Evolutionary conservation across 2,113 vertebrate genomes (phyloP), one percentile per base, ranked within the genome.

Genomic region (Lampris incognitus): DNA sequence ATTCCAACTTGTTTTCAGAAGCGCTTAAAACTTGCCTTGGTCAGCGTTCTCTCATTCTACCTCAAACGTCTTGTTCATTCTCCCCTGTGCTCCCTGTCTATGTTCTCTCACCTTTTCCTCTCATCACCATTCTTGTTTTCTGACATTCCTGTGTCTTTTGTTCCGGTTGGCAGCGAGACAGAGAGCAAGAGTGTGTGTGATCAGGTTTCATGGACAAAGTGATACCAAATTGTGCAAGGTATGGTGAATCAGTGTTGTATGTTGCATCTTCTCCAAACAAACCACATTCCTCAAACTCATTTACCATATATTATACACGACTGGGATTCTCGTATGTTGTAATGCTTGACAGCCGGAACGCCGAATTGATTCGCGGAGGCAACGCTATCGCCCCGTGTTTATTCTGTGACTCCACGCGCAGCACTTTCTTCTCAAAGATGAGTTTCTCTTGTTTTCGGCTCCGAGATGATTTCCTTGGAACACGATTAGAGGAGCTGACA

Each of bases 401-500:
- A 76, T 63, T 86, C 81, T 84, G 58, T 11, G 74, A 65, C 84
- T 85, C 80, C 62, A 85, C 39, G 65, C 79, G 71, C 38, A 0
- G 9, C 0, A 41, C 59, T 72, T 75, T 79, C 70, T 82, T 81
- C 82, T 48, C 63, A 5, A 54, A 69, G 63, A 88, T 57, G 71
- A 55, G 59, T 78, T 87, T 74, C 66, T 82, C 60, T 84, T 81
- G 79, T 82, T 86, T 83, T 82, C 59, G 2, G 44, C 55, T 63
- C 59, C 6, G 76, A 86, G 75, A 79, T 58, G 8, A 54, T 72
- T 66, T 86, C 77, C 88, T 39, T 77, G 24, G 78, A 88, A 90
- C 65, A 36, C 70, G 76, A 88, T 89, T 90, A 89, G 58, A 74
- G 56, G 24, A 84, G n/a, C 65, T 66, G 87, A 88, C 78, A 66